These are phyloP conservation scores for Macaria notata DNA, from an alignment of 2,888 invertebrate genomes.

Conservation along the genomic window DNA sequence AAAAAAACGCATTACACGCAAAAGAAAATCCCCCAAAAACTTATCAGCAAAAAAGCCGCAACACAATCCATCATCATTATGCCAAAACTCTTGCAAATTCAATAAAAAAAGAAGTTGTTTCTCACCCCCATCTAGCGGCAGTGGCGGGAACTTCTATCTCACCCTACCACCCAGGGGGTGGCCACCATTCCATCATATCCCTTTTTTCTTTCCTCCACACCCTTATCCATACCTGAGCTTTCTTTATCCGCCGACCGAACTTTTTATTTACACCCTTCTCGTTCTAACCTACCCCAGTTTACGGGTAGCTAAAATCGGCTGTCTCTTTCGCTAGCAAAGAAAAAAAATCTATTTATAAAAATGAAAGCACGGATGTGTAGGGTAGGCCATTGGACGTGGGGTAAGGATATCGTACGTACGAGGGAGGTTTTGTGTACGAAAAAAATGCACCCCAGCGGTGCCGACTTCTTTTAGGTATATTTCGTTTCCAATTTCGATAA, in stretches of 20 bases:
- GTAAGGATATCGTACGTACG: slow-evolving; percentile 67
- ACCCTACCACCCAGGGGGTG: slow-evolving; percentile 59
- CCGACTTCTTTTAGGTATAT: slow-evolving; percentile 71
- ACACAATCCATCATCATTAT: slow-evolving; percentile 81
- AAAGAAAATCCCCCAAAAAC: slow-evolving; percentile 66
- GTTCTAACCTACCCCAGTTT: slow-evolving; percentile 39
- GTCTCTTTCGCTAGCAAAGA: slow-evolving; percentile 63
- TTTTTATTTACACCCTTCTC: slow-evolving; percentile 72
- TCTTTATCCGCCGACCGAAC: slow-evolving; percentile 78
- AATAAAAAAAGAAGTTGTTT: slow-evolving; percentile 69
- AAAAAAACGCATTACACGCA: slow-evolving; percentile 71
- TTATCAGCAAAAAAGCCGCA: slow-evolving; percentile 73
- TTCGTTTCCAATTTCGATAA: slow-evolving; percentile 80
- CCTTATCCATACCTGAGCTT: slow-evolving; percentile 81
- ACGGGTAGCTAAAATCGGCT: slow-evolving; percentile 32
- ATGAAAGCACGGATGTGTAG: slow-evolving; percentile 69
- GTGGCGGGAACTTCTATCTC: slow-evolving; percentile 56
- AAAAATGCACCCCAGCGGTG: slow-evolving; percentile 71
- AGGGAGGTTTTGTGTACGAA: slow-evolving; percentile 75
- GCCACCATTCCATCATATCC: slow-evolving; percentile 73
- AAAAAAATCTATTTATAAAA: slow-evolving; percentile 79
- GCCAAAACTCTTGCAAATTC: slow-evolving; percentile 77
- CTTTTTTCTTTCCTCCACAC: slow-evolving; percentile 80
- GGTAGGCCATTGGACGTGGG: slow-evolving; percentile 58
- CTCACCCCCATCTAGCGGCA: slow-evolving; percentile 75